Conservation (phyloP, 2,888 invertebrate genomes). For the Bugulina stolonifera region DNA sequence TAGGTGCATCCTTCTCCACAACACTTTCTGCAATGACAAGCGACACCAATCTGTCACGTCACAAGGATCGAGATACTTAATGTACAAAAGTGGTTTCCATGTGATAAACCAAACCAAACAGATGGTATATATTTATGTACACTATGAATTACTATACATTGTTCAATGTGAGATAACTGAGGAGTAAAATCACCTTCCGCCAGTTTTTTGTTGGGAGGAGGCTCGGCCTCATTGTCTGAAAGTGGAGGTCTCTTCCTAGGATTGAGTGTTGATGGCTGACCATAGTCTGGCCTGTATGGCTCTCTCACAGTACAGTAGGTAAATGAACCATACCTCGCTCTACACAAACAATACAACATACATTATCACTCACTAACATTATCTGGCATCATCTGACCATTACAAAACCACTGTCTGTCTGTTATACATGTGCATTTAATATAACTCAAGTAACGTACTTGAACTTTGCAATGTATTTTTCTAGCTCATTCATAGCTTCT, state of each 20-base stretch:
- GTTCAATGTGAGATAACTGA: no score
- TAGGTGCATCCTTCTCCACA: slow-evolving; percentile 2
- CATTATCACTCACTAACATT: no score
- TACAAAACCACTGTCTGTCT: no score
- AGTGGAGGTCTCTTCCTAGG: neutral
- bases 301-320: neutral
- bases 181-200: neutral
- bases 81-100: no score
- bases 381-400: no score
- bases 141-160: no score
- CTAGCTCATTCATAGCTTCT: slow-evolving; percentile 65
- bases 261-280: neutral
- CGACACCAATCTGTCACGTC: no score
- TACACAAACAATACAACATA: neutral
- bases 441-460: slow-evolving; percentile 44
- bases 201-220: neutral
- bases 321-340: slow-evolving; percentile 17
- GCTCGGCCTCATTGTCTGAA: neutral
- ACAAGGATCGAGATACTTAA: no score
- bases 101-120: no score
- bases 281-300: slow-evolving; percentile 13
- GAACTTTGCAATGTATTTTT: slow-evolving; percentile 69
- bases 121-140: no score
- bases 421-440: no score
- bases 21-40: neutral